Evolutionary conservation across 2,113 vertebrate species (phyloP).

Genomic region (Oxyura jamaicensis): DNA sequence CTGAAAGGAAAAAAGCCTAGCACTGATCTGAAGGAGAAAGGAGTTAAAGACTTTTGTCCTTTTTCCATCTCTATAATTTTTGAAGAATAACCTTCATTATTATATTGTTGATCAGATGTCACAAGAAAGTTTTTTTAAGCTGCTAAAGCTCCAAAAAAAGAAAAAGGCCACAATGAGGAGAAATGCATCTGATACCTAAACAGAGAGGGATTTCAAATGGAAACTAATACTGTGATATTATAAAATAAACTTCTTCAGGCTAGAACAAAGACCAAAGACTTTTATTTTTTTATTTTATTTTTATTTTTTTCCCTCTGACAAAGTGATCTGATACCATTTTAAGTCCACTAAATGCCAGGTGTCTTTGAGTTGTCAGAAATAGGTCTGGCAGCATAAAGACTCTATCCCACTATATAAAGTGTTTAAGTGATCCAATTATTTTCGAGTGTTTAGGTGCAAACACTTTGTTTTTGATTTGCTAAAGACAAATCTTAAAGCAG

Average conservation of each 20-base stretch:
- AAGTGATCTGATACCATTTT: neutral
- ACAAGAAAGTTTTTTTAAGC: neutral
- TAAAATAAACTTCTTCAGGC: neutral
- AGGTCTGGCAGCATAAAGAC: neutral
- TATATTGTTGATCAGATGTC: neutral
- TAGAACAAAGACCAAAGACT: neutral
- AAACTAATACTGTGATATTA: neutral
- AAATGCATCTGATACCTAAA: neutral
- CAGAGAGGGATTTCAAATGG: neutral
- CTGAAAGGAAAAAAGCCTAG: neutral
- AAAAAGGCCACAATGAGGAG: neutral
- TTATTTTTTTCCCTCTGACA: neutral
- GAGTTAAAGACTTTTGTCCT: neutral
- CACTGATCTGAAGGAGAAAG: neutral
- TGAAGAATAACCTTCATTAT: neutral
- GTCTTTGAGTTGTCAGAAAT: neutral
- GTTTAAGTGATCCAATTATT: neutral
- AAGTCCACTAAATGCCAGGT: neutral
- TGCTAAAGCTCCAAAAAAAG: neutral
- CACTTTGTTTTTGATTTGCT: neutral
- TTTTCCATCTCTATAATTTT: neutral
- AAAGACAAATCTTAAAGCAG: neutral
- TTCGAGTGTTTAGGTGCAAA: neutral
- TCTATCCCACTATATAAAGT: neutral
- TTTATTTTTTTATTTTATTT: neutral